phyloP scores from a whole-genome alignment of 2,113 vertebrate genomes.

The Tragelaphus buxtoni region DNA sequence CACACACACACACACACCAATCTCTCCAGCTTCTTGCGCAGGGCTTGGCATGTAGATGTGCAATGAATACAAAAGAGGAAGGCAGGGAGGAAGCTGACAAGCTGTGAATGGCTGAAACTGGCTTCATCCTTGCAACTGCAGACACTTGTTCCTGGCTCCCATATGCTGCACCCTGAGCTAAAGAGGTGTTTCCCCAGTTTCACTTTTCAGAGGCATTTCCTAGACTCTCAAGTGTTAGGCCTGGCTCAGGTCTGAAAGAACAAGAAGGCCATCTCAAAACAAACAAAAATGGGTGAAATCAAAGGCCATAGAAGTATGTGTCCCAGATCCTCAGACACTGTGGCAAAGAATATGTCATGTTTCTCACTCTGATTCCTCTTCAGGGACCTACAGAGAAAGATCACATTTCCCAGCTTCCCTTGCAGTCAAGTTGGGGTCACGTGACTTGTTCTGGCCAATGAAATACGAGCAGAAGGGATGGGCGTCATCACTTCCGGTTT shows the following conservation, averaged over 20 bases:
- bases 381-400: background rate
- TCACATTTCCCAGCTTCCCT: background rate
- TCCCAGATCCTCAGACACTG: background rate
- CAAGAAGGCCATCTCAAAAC: background rate
- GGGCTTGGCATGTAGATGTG: accelerated
- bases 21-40: accelerated
- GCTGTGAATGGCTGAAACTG: background rate
- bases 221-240: background rate
- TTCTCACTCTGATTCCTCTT: background rate
- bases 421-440: background rate
- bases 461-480: background rate
- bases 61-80: accelerated
- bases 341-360: background rate
- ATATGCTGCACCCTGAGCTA: background rate
- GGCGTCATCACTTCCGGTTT: background rate
- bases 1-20: background rate
- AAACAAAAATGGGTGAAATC: background rate
- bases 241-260: background rate
- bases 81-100: background rate
- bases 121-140: background rate
- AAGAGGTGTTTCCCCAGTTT: background rate
- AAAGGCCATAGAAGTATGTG: background rate
- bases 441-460: background rate
- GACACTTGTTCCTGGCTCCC: background rate
- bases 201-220: background rate